These are phyloP conservation scores for Biston stratarius DNA, from an alignment of 2,888 invertebrate species.

Conservation along the genomic window DNA sequence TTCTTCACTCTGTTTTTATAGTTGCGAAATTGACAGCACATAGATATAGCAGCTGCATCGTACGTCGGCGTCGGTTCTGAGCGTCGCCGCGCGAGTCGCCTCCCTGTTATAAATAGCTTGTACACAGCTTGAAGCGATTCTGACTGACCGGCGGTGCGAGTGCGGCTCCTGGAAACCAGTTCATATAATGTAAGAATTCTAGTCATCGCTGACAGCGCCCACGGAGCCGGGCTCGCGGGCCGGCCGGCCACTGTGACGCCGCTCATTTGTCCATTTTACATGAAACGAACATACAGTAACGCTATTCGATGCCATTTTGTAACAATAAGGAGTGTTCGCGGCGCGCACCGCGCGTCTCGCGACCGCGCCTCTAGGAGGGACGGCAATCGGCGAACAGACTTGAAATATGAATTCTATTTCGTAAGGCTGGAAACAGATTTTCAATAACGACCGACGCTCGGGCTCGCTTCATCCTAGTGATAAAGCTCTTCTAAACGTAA, in stretches of 20 bases:
- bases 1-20: slow-evolving; percentile 33
- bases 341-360: slow-evolving; percentile 34
- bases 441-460: background rate
- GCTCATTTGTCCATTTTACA: slow-evolving; percentile 58
- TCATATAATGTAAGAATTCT: slow-evolving; percentile 15
- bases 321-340: slow-evolving; percentile 41
- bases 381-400: background rate
- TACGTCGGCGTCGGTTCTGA: slow-evolving; percentile 21
- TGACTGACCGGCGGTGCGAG: slow-evolving; percentile 18
- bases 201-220: slow-evolving; percentile 21
- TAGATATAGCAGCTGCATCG: slow-evolving; percentile 16
- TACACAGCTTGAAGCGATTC: slow-evolving; percentile 49
- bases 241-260: slow-evolving; percentile 45
- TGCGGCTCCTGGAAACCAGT: slow-evolving; percentile 1
- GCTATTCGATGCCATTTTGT: slow-evolving; percentile 65
- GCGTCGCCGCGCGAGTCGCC: slow-evolving; percentile 27
- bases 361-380: slow-evolving; percentile 34
- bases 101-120: slow-evolving; percentile 53
- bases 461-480: background rate
- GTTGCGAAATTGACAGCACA: slow-evolving; percentile 26
- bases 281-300: slow-evolving; percentile 58
- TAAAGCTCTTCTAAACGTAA: background rate
- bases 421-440: background rate
- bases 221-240: background rate
- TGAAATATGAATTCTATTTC: background rate